phyloP scores from a whole-genome alignment of 1,140 invertebrate genomes.

The Bombus sibiricus region DNA sequence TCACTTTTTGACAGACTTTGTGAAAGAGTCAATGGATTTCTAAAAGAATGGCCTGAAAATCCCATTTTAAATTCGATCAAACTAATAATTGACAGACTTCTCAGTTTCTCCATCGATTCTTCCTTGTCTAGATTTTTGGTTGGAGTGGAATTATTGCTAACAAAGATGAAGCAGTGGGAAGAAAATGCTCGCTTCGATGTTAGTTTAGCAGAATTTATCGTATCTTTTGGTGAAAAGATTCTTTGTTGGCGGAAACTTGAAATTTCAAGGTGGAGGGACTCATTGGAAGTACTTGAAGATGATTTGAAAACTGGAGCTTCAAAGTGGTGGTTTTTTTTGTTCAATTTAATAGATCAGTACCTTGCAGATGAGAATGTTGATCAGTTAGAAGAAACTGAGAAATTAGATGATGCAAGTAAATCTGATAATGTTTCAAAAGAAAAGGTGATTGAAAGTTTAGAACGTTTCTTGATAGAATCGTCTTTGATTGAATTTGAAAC shows the following conservation, averaged over 20 bases:
- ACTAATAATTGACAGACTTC: constrained; percentile 89
- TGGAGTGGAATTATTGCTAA: constrained; percentile 94
- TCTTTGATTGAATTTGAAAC: constrained; percentile 92
- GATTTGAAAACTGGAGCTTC: constrained; percentile 86
- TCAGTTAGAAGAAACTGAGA: no score
- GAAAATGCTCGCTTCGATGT: constrained; percentile 94
- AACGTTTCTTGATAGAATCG: constrained; percentile 93
- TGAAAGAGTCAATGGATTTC: constrained; percentile 86
- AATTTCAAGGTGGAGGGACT: constrained; percentile 92
- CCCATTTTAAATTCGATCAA: constrained; percentile 91
- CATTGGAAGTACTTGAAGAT: constrained; percentile 86
- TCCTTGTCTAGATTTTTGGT: constrained; percentile 94
- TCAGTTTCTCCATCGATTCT: constrained; percentile 90
- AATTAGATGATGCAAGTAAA: not conserved
- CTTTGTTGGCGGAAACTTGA: constrained; percentile 94
- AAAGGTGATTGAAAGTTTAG: constrained; percentile 84
- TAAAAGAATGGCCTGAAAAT: constrained; percentile 95
- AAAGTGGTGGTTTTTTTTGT: constrained; percentile 96
- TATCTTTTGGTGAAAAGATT: not conserved
- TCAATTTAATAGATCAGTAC: constrained; percentile 86
- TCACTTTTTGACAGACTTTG: constrained; percentile 87
- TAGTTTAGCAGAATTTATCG: constrained; percentile 88
- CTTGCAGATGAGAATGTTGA: constrained; percentile 55
- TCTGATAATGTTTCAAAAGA: constrained; percentile 63
- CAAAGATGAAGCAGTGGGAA: constrained; percentile 95